Conservation (phyloP, 2,888 invertebrate species). For the Erebia epiphron region DNA sequence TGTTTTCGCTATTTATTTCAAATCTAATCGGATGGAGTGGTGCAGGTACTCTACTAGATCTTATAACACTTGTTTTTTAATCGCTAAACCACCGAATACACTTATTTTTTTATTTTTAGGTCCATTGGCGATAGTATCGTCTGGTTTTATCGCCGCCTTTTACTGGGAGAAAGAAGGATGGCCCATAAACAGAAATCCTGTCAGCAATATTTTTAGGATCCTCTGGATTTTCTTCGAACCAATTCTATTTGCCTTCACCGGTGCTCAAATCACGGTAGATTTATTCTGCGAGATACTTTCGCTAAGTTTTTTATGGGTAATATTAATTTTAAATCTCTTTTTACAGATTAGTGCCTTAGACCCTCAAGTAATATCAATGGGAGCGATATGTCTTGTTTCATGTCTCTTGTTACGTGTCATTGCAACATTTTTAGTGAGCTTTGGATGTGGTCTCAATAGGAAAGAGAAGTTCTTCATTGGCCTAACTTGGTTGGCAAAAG, state of each 20-base stretch:
- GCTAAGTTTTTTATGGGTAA: not conserved
- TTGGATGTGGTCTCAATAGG: slow-evolving; percentile 87
- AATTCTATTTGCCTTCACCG: slow-evolving; percentile 93
- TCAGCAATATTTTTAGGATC: slow-evolving; percentile 89
- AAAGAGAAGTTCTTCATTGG: slow-evolving; percentile 93
- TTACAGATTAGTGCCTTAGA: slow-evolving; percentile 82
- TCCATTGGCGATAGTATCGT: slow-evolving; percentile 88
- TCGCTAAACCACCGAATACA: not conserved
- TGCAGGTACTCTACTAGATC: slow-evolving; percentile 61
- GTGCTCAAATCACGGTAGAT: slow-evolving; percentile 89
- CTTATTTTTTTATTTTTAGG: slow-evolving; percentile 53
- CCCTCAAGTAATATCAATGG: slow-evolving; percentile 82
- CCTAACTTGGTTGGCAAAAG: slow-evolving; percentile 93
- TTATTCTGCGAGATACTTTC: too few species aligned
- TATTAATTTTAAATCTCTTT: slow-evolving; percentile 1
- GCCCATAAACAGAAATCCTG: slow-evolving; percentile 89
- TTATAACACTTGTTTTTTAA: too few species aligned
- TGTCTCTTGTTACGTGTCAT: slow-evolving; percentile 84
- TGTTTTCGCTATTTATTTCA: slow-evolving; percentile 90
- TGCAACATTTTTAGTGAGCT: slow-evolving; percentile 84
- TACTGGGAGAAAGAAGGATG: slow-evolving; percentile 89
- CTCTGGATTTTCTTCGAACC: slow-evolving; percentile 96
- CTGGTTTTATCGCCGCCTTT: slow-evolving; percentile 87
- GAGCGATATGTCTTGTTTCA: slow-evolving; percentile 84
- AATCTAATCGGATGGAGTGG: slow-evolving; percentile 85